Percentiles rank a stretch among this genome's conserved stretches.
Conservation (phyloP, 2,113 vertebrate species). For the Aepyceros melampus region DNA sequence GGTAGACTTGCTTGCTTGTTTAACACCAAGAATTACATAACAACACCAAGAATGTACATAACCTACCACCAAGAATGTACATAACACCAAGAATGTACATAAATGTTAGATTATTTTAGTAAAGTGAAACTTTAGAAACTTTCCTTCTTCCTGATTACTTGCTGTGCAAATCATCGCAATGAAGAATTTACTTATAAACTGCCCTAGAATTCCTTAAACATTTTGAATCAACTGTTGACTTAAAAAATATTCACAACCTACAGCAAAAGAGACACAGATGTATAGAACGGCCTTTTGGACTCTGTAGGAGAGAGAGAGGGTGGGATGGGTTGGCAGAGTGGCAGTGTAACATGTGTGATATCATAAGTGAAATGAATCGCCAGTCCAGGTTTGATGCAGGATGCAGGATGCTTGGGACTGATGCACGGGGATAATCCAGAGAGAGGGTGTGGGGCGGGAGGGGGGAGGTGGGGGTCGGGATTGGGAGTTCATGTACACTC, state of each 20-base stretch:
- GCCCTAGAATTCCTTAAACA: background rate
- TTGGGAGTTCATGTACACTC: too few relatives aligned
- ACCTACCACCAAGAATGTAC: background rate
- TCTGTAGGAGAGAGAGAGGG: too few relatives aligned
- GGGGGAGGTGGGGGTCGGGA: too few relatives aligned
- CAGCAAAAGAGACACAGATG: too few relatives aligned
- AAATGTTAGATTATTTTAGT: background rate
- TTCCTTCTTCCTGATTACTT: background rate
- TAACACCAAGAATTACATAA: background rate
- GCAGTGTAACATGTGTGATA: too few relatives aligned
- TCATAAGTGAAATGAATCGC: too few relatives aligned
- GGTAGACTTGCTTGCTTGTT: background rate
- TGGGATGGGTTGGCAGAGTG: too few relatives aligned
- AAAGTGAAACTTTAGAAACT: background rate
- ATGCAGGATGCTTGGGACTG: too few relatives aligned
- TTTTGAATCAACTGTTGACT: background rate
- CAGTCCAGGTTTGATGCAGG: too few relatives aligned
- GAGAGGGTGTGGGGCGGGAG: too few relatives aligned
- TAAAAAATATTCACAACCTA: background rate
- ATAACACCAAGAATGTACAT: background rate
- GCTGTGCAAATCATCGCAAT: background rate
- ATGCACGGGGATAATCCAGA: too few relatives aligned
- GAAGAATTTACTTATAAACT: background rate
- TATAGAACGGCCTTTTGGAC: too few relatives aligned
- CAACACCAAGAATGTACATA: background rate